A percentile compares a stretch with the other conserved stretches of the same genome.
These are phyloP conservation scores for Icerya purchasi DNA, from an alignment of 2,888 invertebrate species.

Conservation along the genomic window DNA sequence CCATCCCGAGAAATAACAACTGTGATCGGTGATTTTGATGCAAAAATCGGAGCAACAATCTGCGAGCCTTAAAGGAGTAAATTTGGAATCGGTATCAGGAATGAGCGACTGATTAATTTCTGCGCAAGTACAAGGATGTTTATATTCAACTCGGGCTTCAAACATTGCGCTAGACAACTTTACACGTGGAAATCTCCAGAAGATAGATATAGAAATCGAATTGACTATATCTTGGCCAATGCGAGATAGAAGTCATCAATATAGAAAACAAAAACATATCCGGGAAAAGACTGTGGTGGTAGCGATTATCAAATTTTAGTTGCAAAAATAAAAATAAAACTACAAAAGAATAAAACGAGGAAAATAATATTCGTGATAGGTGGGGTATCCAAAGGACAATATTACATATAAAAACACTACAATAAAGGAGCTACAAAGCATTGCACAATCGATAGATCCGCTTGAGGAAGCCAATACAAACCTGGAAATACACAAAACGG, in stretches of 20 bases:
- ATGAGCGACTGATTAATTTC: neutral
- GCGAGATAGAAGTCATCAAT: neutral
- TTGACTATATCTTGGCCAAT: neutral
- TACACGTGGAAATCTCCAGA: neutral
- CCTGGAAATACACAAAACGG: too few species aligned
- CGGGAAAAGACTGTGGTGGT: neutral
- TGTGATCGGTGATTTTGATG: neutral
- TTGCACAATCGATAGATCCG: neutral
- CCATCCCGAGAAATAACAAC: neutral
- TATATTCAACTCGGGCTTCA: neutral
- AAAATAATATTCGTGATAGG: neutral
- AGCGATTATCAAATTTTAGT: neutral
- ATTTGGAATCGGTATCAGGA: neutral
- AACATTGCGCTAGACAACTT: neutral
- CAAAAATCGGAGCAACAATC: neutral
- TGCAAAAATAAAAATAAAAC: neutral
- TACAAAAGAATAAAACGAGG: neutral
- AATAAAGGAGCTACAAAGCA: neutral
- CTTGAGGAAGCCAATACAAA: neutral
- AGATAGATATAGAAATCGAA: neutral
- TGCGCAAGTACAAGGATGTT: neutral
- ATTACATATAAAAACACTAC: neutral
- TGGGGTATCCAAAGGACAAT: neutral
- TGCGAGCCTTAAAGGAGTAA: neutral
- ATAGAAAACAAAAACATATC: neutral